phyloP scores from a whole-genome alignment of 2,113 vertebrate genomes.

The Solea solea region DNA sequence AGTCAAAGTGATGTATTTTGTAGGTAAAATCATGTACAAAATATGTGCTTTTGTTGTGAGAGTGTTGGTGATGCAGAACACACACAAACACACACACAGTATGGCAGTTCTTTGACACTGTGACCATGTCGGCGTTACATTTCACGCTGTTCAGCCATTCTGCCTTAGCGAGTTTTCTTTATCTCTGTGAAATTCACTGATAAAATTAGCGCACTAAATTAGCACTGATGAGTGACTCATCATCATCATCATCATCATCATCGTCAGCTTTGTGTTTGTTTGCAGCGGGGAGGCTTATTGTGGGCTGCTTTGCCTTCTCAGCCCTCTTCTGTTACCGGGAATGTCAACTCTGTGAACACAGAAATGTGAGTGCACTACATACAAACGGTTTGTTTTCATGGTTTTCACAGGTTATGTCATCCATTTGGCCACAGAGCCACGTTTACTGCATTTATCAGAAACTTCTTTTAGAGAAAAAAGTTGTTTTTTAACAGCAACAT shows the following conservation, averaged over 20 bases:
- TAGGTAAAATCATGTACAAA: background rate
- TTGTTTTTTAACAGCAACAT: too few species aligned
- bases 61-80: background rate
- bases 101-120: conserved; percentile 15
- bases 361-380: too few species aligned
- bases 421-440: too few species aligned
- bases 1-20: too few species aligned
- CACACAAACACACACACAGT: background rate
- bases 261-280: conserved; percentile 47
- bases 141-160: conserved; percentile 44
- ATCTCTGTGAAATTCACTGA: conserved; percentile 48
- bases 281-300: conserved; percentile 55
- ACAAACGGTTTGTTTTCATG: too few species aligned
- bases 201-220: conserved; percentile 72
- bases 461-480: too few species aligned
- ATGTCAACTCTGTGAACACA: conserved; percentile 29
- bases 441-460: too few species aligned
- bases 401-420: too few species aligned
- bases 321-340: conserved; percentile 41
- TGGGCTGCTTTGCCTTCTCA: conserved; percentile 47
- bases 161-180: conserved; percentile 43
- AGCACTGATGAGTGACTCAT: conserved; percentile 69
- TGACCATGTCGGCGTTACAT: conserved; percentile 27
- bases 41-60: background rate
- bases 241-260: conserved; percentile 47